Percentiles rank a stretch among this genome's conserved stretches.
These are phyloP conservation scores for Lithophane leautieri DNA, from an alignment of 2,888 invertebrate species.

Conservation along the genomic window DNA sequence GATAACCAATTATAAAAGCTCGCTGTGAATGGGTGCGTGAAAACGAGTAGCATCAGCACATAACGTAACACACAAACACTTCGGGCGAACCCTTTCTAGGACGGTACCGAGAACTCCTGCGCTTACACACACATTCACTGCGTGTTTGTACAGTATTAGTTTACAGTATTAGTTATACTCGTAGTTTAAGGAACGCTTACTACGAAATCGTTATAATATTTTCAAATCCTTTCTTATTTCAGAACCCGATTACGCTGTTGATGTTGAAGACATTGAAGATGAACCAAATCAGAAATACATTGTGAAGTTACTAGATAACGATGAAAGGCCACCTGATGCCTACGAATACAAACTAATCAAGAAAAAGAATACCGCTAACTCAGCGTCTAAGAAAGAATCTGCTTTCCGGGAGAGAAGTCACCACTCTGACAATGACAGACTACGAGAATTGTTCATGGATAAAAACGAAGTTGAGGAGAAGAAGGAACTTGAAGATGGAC, in stretches of 20 bases:
- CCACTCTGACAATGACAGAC: slow-evolving; percentile 83
- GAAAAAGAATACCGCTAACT: slow-evolving; percentile 83
- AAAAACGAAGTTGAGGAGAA: slow-evolving; percentile 80
- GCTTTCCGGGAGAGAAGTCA: slow-evolving; percentile 86
- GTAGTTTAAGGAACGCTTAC: not conserved
- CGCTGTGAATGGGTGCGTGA: too few relatives aligned
- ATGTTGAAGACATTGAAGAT: slow-evolving; percentile 81
- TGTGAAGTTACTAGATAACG: slow-evolving; percentile 82
- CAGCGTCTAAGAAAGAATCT: slow-evolving; percentile 79
- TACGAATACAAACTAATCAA: slow-evolving; percentile 90
- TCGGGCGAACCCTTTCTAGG: too few relatives aligned
- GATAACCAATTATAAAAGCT: too few relatives aligned
- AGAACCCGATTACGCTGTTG: slow-evolving; percentile 84
- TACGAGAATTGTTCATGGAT: slow-evolving; percentile 84
- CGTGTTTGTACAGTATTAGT: too few relatives aligned
- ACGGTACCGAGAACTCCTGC: too few relatives aligned
- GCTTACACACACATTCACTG: too few relatives aligned
- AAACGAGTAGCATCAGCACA: too few relatives aligned
- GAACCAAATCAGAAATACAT: slow-evolving; percentile 82
- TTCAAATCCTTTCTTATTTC: slow-evolving; percentile 61
- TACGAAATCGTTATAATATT: not conserved
- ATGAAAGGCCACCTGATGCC: slow-evolving; percentile 86
- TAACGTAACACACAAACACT: too few relatives aligned
- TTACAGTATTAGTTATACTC: too few relatives aligned
- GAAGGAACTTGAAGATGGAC: slow-evolving; percentile 75